Evolutionary conservation across 30 jellyfish, hydroid and myxozoan species (phyloP).

Genomic region (Clytia hemisphaerica): DNA sequence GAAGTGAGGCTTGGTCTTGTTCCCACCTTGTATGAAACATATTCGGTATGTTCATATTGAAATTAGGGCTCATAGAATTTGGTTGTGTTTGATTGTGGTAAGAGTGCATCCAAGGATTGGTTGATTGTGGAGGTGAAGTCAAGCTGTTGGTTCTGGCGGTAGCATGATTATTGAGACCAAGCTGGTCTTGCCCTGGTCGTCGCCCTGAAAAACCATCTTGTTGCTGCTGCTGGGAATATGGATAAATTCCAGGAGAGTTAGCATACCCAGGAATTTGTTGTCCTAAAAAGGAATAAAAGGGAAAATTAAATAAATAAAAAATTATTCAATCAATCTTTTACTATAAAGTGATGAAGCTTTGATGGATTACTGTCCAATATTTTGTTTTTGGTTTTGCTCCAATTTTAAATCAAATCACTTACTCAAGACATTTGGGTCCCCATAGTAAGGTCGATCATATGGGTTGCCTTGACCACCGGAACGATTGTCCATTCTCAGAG

Average conservation of each 20-base stretch:
- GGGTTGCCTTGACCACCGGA: slow-evolving; percentile 1
- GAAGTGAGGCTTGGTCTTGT: slow-evolving; percentile 27
- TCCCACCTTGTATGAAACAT: slow-evolving; percentile 20
- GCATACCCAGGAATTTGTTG: slow-evolving; percentile 1
- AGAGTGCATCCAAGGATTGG: slow-evolving; percentile 32
- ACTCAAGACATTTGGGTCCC: slow-evolving; percentile 2
- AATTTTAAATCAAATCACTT: background rate
- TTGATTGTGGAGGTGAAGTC: background rate
- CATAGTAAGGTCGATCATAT: slow-evolving; percentile 6
- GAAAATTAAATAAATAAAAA: background rate
- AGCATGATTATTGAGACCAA: background rate
- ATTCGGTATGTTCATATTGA: background rate
- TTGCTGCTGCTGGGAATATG: background rate
- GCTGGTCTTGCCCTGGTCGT: background rate
- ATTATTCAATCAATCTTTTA: too few relatives aligned
- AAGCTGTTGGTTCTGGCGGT: background rate
- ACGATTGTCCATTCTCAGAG: slow-evolving; percentile 4
- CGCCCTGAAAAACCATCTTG: slow-evolving; percentile 1
- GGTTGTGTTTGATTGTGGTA: slow-evolving; percentile 43
- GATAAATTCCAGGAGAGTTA: background rate
- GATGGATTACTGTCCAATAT: too few relatives aligned
- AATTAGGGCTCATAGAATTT: slow-evolving; percentile 1
- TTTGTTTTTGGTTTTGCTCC: too few relatives aligned
- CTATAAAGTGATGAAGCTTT: too few relatives aligned
- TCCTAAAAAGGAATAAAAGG: background rate